Evolutionary conservation across 2,888 invertebrate species (phyloP), one percentile per base, ranked within the genome.

Genomic region (Hemistola chrysoprasaria): DNA sequence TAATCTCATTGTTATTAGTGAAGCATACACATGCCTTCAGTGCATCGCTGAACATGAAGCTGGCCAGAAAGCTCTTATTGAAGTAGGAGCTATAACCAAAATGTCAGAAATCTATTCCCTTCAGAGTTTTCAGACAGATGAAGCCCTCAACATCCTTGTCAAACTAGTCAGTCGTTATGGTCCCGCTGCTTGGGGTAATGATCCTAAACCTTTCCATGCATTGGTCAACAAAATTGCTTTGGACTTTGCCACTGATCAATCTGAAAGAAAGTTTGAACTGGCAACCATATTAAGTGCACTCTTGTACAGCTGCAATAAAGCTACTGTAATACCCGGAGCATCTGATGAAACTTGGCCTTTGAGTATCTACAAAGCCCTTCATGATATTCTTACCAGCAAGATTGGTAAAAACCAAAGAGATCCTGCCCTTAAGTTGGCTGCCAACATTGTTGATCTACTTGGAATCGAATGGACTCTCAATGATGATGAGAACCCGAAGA

Each of bases 111-210:
- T 97, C 53, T 97, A 97, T 72, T 92, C 95, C 0, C 94, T 95
- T 50, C 96, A 95, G 73, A 95, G 95, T 74, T 96, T 97, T 65
- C 95, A 96, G 76, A 95, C 95, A 0, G 97, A 97, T 67, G 95
- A 96, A 73, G 96, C 97, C 0, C 82, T 97, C 22, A 94, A 95
- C 61, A 92, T 97, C 56, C 90, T 96, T 36, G 95, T 95, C 1
- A 92, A 92, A 36, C 77, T 97, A 33, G 94, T 94, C 0, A 92
- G 91, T 47, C 90, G 92, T 52, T 93, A 94, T 70, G 95, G 95
- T 0, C 86, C 92, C 0, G 74, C 87, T 11, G 93, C 95, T 11
- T 97, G 96, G 96, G 93, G 94, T 50, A 91, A 90, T 47, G 93
- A 95, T 66, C 92, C 94, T 0, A 93, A 93, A 65, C 93, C 94